phyloP scores from a whole-genome alignment of 1,140 invertebrate species.

The Phymorhynchus buccinoides region DNA sequence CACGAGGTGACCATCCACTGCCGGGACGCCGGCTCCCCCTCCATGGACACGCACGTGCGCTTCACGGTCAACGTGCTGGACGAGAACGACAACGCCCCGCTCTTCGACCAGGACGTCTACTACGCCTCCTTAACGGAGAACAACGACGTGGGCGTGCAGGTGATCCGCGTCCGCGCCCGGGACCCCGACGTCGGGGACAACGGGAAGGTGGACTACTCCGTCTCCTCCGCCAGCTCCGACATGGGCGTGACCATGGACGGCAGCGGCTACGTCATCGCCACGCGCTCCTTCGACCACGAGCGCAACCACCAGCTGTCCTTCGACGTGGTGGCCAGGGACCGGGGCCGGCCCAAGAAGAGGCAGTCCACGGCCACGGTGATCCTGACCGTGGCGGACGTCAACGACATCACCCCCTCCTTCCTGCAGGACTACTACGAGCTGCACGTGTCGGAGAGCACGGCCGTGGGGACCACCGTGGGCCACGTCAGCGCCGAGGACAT shows the following conservation, averaged over 20 bases:
- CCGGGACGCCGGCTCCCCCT: slow-evolving; percentile 53
- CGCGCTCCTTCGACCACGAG: slow-evolving; percentile 54
- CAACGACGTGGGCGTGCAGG: slow-evolving; percentile 77
- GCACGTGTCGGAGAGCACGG: slow-evolving; percentile 45
- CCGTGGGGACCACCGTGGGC: slow-evolving; percentile 39
- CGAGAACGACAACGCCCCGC: slow-evolving; percentile 68
- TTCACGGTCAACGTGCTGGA: slow-evolving; percentile 48
- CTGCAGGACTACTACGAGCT: slow-evolving; percentile 45
- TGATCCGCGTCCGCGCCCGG: slow-evolving; percentile 85
- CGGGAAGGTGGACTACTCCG: slow-evolving; percentile 43
- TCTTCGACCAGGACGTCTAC: slow-evolving; percentile 54
- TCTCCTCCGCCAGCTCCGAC: slow-evolving; percentile 37
- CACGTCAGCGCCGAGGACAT: slow-evolving; percentile 48
- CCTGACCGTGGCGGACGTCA: slow-evolving; percentile 53
- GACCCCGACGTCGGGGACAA: slow-evolving; percentile 86
- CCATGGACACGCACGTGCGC: slow-evolving; percentile 46
- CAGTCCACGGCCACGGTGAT: slow-evolving; percentile 47
- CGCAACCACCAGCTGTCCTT: slow-evolving; percentile 46
- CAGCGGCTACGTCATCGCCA: slow-evolving; percentile 50
- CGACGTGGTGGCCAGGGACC: slow-evolving; percentile 55
- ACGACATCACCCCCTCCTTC: slow-evolving; percentile 55
- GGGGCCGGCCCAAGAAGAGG: slow-evolving; percentile 43
- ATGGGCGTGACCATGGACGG: slow-evolving; percentile 38
- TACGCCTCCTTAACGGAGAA: slow-evolving; percentile 52
- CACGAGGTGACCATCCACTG: slow-evolving; percentile 78